Base-by-base conservation (phyloP, 2,888 invertebrate genomes). In the Pollenia amentaria region DNA sequence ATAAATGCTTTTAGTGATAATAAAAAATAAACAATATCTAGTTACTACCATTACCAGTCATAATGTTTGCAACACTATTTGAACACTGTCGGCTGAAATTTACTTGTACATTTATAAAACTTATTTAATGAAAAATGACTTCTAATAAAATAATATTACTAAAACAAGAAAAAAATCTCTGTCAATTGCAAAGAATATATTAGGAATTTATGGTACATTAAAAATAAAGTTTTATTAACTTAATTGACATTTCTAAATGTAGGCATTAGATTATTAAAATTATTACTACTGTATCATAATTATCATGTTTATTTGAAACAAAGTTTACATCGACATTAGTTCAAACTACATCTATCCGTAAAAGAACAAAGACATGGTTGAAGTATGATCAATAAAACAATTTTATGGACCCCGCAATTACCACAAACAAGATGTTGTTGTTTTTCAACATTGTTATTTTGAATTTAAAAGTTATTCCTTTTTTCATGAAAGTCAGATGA, bases 161-260 rank as follows among this genome's bases (percentile, higher is more conserved):
- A 9, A 42, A 10, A 62, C 6, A 38, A n/a, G 4, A 40, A 40
- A 57, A 57, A 29, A 29, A 29, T 29, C 0, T 29, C 29, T 29
- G 29, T 3, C 1, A 38, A 7, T 3, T 40, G 4, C 40, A 62
- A 6, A 40, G 40, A 62, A 62, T n/a, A 40, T 62, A 10, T 3
- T 11, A 10, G 8, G n/a, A 62, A 62, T 62, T 62, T 62, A 40
- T 40, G 62, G 40, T 62, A 40, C 62, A 62, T 62, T 62, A 62
- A 62, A 62, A 62, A 40, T 38, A 40, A n/a, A 40, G 40, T 40
- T 62, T 62, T 62, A 62, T 62, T 40, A 62, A 38, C 62, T 40
- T 42, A 62, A 40, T 42, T 40, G 40, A 40, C 16, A 62, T 62
- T 62, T 62, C 16, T 29, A 29, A 29, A 29, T 29, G 29, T 29